Evolutionary conservation across 2,888 invertebrate genomes (phyloP), one percentile per base, ranked within the genome.

Genomic region (Scaptomyza reducta): DNA sequence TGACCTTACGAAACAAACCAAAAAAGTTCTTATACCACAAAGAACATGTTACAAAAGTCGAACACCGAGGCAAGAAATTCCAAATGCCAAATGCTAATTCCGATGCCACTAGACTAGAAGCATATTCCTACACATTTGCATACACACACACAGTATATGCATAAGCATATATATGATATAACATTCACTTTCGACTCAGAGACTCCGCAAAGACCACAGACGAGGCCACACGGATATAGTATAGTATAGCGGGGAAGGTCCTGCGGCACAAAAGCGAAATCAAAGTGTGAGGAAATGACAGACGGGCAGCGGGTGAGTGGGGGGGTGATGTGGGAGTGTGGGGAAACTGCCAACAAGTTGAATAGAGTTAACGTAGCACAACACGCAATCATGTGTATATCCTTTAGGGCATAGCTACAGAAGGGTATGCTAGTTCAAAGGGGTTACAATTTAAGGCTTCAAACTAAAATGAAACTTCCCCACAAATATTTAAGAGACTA

Each of bases 21-120:
- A 42, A 31, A 29, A 38, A 70, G 27, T 31, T 31, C 22, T 22
- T 2, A 22, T 22, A 22, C 60, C 47, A 18, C 31, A 58, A 62
- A 51, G 55, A 68, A 66, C 22, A 44, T 60, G 66, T 59, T 64
- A 49, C 54, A 57, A 69, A 69, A 67, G 54, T 59, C 68, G 33
- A 40, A 41, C 54, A 50, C 60, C 55, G 31, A 63, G 56, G 56
- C 45, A 54, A 77, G 58, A 47, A 70, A 76, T 67, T 64, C 56
- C 25, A 78, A 82, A 83, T 77, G 83, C 70, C 80, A 83, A 88
- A 87, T 79, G 85, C 74, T 68, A 81, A 88, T 88, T 69, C 69
- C 72, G 55, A 69, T 69, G 72, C 74, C 66, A 70, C 68, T 44
- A 72, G 71, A 75, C 67, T n/a, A 66, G 72, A 77, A 22, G n/a